phyloP scores from a whole-genome alignment of 1,140 invertebrate genomes.

The Oedothorax gibbosus region DNA sequence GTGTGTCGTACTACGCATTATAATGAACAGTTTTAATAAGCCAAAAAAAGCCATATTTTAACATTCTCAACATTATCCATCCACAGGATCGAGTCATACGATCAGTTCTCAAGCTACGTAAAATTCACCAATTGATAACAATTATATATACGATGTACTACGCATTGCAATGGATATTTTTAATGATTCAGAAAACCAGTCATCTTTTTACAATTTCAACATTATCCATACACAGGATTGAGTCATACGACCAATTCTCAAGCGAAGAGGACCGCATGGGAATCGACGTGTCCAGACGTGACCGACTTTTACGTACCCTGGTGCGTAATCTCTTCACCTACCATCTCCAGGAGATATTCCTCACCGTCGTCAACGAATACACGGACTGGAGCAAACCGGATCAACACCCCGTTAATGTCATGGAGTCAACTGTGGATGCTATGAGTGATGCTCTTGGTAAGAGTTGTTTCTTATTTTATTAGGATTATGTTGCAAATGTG shows the following conservation, averaged over 20 bases:
- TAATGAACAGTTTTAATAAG: no score
- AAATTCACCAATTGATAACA: no score
- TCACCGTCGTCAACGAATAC: conserved; percentile 97
- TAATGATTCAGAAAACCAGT: conserved; percentile 72
- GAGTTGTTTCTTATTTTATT: no score
- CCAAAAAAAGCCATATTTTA: no score
- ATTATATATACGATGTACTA: no score
- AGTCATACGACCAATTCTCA: conserved; percentile 69
- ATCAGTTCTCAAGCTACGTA: no score
- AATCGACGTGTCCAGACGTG: conserved; percentile 88
- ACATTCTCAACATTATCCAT: no score
- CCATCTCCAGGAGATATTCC: conserved; percentile 86
- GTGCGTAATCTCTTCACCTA: conserved; percentile 75
- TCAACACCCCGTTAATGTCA: conserved; percentile 90
- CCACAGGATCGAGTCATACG: no score
- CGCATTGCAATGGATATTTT: no score
- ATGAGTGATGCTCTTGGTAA: conserved; percentile 87
- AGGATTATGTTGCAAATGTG: conserved; percentile 71
- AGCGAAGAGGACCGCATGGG: conserved; percentile 92
- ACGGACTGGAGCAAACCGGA: conserved; percentile 95
- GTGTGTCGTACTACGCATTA: no score
- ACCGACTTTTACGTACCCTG: conserved; percentile 92
- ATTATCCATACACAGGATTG: not conserved
- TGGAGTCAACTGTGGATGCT: conserved; percentile 91
- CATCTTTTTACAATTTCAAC: conserved; percentile 64